Evolutionary conservation across 2,888 invertebrate species (phyloP), one percentile per base, ranked within the genome.

Genomic region (Volucella bombylans): DNA sequence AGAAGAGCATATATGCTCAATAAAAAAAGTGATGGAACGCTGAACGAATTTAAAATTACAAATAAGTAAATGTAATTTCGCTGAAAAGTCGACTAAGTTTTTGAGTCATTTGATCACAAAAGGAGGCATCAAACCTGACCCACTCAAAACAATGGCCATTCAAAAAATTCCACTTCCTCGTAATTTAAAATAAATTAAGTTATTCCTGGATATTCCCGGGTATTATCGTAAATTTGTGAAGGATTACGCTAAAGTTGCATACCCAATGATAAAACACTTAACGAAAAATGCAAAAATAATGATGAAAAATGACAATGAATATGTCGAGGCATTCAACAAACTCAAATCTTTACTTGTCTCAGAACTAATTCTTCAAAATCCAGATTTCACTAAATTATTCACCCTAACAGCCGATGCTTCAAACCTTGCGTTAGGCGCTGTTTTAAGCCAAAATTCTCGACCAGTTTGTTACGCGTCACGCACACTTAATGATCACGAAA

Each of bases 401-500:
- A 45, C 65, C 11, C 67, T 81, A 50, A 71, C 71, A 50, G 81
- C 86, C 49, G 86, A 87, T 62, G 87, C 86, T 41, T 86, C 86
- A 64, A 85, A 65, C 55, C 76, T 74, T 67, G 85, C 86, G 23
- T 59, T 87, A 64, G 85, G 87, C 45, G 81, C 86, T 12, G 86
- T 87, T 45, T 68, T 90, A 31, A 50, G 47, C 82, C 86, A 90
- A 86, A 86, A 86, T 23, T 87, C 71, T 23, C 82, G 88, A 72
- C 88, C 88, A 1, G 81, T 89, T 6, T 87, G 87, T 41, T 89
- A 87, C 72, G 86, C 89, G 1, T 89, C 89, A 15, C 72, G 89
- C 80, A 89, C 87, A 1, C 61, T 87, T 62, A 86, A 76, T n/a
- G 49, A 74, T 11, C 77, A 87, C 0, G 88, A 89, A 87, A 57